Conservation (phyloP, 1,140 invertebrate genomes). For the Choristoneura fumiferana region DNA sequence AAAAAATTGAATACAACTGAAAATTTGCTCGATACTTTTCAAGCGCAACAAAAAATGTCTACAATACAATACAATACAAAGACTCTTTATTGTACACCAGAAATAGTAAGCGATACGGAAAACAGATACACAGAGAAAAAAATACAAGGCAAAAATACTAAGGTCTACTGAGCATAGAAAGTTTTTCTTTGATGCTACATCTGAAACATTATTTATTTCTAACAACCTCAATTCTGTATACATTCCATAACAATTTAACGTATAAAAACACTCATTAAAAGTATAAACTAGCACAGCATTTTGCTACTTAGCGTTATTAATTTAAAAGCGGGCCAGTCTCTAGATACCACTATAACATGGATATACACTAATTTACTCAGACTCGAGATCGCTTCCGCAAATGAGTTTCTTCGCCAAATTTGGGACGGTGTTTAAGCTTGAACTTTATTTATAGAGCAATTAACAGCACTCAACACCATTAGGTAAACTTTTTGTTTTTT, state of each 20-base stretch:
- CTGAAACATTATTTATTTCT: background rate
- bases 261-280: conserved; percentile 1
- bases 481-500: conserved; percentile 4
- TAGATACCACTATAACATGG: background rate
- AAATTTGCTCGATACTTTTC: too few species aligned
- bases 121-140: too few species aligned
- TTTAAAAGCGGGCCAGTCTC: conserved; percentile 6
- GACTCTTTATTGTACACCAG: too few species aligned
- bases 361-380: conserved; percentile 13
- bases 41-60: too few species aligned
- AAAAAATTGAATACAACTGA: too few species aligned
- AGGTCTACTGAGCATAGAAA: too few species aligned
- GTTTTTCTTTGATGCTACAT: too few species aligned
- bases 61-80: too few species aligned
- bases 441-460: conserved; percentile 29
- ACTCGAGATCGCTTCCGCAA: conserved; percentile 12
- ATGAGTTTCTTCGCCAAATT: conserved; percentile 23
- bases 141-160: too few species aligned
- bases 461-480: conserved; percentile 22
- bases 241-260: background rate
- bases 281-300: background rate
- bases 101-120: too few species aligned
- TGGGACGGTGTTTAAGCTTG: conserved; percentile 20
- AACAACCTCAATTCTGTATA: background rate
- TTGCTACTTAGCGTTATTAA: conserved; percentile 12